Evolutionary conservation across 1,140 invertebrate species (phyloP).

Genomic region (Drosophila mayri): DNA sequence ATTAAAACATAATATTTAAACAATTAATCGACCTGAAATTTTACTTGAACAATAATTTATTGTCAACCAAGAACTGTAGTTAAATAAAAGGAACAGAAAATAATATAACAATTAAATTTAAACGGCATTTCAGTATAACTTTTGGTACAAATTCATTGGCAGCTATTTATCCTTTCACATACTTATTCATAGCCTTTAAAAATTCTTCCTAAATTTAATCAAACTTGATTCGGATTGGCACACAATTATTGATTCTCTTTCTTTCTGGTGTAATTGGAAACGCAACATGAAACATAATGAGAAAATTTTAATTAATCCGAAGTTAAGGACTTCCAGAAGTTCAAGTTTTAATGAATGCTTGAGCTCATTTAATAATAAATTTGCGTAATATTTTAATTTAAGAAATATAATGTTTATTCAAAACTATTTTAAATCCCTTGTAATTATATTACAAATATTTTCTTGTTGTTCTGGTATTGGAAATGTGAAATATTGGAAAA

Average conservation of each 20-base stretch:
- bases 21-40: slow-evolving; percentile 67
- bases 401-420: neutral
- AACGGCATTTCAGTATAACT: neutral
- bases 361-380: neutral
- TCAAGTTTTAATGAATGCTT: neutral
- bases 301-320: neutral
- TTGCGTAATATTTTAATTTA: too few relatives aligned
- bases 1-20: slow-evolving; percentile 32
- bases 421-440: neutral
- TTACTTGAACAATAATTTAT: slow-evolving; percentile 15
- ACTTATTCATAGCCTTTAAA: neutral
- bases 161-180: neutral
- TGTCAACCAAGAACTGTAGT: neutral
- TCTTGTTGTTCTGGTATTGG: too few relatives aligned
- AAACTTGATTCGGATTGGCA: neutral
- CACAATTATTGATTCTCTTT: neutral
- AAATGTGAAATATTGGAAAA: too few relatives aligned
- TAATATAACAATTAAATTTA: neutral
- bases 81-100: neutral
- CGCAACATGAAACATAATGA: neutral
- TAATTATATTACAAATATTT: neutral
- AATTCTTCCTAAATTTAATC: neutral
- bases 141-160: neutral
- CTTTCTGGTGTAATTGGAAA: neutral
- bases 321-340: neutral